phyloP scores from a whole-genome alignment of 35 echinoderm and acorn worm genomes.

The Amphiura filiformis region DNA sequence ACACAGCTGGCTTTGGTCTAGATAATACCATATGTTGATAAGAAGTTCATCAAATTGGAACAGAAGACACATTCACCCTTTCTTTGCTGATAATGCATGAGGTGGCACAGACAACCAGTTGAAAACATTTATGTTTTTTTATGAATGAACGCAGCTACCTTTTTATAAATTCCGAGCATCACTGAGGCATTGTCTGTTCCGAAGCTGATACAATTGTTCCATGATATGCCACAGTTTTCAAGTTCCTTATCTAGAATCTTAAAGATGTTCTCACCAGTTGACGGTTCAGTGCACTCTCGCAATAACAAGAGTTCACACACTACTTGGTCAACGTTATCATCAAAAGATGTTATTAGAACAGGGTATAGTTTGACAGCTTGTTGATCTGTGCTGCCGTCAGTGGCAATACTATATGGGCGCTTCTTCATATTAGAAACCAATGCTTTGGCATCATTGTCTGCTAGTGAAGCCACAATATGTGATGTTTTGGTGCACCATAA shows the following conservation, averaged over 20 bases:
- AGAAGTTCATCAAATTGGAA: conserved; percentile 41
- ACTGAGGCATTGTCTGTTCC: conserved; percentile 61
- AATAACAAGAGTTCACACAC: background rate
- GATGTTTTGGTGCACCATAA: conserved; percentile 58
- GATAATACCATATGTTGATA: conserved; percentile 41
- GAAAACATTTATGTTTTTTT: too few species aligned
- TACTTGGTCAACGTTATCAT: conserved; percentile 33
- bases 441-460: conserved; percentile 23
- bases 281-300: conserved; percentile 33
- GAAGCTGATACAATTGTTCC: conserved; percentile 52
- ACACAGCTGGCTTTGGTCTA: conserved; percentile 47
- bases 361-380: conserved; percentile 47
- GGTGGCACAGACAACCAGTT: conserved; percentile 2
- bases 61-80: conserved; percentile 27
- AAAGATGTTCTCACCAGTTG: conserved; percentile 42
- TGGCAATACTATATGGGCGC: conserved; percentile 47
- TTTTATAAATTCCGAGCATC: conserved; percentile 40
- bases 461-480: conserved; percentile 33
- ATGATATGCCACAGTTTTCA: conserved; percentile 3
- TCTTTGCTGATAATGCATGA: conserved; percentile 49
- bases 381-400: conserved; percentile 49
- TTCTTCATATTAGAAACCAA: conserved; percentile 12
- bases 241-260: conserved; percentile 36
- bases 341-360: conserved; percentile 28
- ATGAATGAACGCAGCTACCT: conserved; percentile 18